Percentiles rank a stretch among this genome's conserved stretches.
These are phyloP conservation scores for Numida meleagris DNA, from an alignment of 2,113 vertebrate species.

Conservation along the genomic window DNA sequence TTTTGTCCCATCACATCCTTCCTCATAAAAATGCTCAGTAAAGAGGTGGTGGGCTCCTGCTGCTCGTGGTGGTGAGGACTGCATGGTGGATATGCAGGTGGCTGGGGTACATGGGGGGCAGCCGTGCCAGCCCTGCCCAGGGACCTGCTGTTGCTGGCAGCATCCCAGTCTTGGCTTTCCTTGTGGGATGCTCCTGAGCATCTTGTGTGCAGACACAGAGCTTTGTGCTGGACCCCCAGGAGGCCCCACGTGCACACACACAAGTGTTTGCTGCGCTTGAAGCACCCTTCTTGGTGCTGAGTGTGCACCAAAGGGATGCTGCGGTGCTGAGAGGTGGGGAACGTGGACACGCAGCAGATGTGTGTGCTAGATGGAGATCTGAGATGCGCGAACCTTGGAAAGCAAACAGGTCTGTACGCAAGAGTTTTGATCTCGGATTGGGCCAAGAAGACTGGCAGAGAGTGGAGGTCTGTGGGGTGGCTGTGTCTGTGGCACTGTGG, in stretches of 20 bases:
- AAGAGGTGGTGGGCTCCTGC: fast-evolving
- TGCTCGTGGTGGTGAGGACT: neutral
- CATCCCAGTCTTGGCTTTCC: neutral
- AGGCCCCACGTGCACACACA: fast-evolving
- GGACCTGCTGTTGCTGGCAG: neutral
- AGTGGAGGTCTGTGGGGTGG: neutral
- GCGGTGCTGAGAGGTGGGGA: neutral
- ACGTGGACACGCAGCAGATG: neutral
- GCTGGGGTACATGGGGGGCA: neutral
- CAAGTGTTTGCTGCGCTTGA: neutral
- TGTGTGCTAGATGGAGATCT: neutral
- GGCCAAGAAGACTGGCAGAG: neutral
- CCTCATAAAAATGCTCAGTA: neutral
- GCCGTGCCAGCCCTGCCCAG: fast-evolving
- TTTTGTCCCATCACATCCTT: neutral
- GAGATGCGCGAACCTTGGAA: neutral
- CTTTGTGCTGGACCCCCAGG: fast-evolving
- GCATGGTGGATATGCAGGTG: neutral
- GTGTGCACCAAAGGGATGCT: neutral
- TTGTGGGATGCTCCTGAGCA: too few relatives aligned
- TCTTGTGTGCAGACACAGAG: too few relatives aligned
- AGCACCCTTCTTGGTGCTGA: fast-evolving
- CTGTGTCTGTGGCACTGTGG: fast-evolving
- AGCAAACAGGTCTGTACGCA: neutral
- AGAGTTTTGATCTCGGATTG: neutral